Percentiles rank a stretch among this genome's conserved stretches.
These are phyloP conservation scores for Heliconius himera DNA, from an alignment of 1,140 invertebrate genomes.

Conservation along the genomic window DNA sequence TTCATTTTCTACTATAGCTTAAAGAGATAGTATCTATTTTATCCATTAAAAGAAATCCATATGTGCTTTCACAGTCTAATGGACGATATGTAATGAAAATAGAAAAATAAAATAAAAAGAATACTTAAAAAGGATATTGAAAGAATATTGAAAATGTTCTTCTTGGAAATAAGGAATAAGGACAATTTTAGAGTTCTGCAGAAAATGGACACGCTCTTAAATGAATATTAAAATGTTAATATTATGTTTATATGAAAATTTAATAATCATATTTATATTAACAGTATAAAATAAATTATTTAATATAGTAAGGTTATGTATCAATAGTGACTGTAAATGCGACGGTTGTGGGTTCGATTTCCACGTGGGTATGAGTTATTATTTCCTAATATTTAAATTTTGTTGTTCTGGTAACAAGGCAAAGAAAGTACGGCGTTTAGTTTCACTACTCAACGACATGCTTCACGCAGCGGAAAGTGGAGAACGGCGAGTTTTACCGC, in stretches of 20 bases:
- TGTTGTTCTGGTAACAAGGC: not conserved
- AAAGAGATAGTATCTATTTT: not conserved
- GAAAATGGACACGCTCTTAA: not conserved
- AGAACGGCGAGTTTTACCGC: too few relatives aligned
- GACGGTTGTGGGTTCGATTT: not conserved
- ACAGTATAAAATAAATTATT: too few relatives aligned
- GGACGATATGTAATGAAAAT: not conserved
- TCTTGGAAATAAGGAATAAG: not conserved
- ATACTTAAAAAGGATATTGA: conserved; percentile 9
- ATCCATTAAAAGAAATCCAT: conserved; percentile 4
- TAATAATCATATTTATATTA: too few relatives aligned
- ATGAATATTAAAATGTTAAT: not conserved
- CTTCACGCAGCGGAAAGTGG: too few relatives aligned
- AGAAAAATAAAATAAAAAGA: conserved; percentile 8
- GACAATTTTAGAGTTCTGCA: not conserved
- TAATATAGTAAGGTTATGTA: too few relatives aligned
- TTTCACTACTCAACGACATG: not conserved
- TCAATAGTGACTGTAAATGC: not conserved
- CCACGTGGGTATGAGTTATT: too few relatives aligned
- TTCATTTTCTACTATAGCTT: too few relatives aligned
- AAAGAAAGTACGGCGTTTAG: not conserved
- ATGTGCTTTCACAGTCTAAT: not conserved
- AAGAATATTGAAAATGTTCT: not conserved
- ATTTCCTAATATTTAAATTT: too few relatives aligned
- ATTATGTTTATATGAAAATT: too few relatives aligned